These are phyloP conservation scores for Ctenopoma multispine DNA, from an alignment of 2,797 vertebrate species.

Conservation along the genomic window DNA sequence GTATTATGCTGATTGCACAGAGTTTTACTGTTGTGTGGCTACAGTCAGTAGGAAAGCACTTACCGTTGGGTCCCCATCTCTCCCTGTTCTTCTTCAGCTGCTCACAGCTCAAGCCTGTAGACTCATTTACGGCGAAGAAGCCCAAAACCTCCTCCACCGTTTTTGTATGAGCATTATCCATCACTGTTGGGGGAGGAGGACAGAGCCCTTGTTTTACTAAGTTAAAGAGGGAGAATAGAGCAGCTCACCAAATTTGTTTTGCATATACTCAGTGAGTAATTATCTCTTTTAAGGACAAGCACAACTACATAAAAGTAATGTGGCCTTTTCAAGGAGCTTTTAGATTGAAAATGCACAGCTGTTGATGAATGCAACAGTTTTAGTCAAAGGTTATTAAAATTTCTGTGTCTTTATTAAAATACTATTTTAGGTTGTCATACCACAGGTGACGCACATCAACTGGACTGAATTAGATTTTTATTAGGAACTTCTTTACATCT, in stretches of 20 bases:
- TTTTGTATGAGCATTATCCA: constrained; percentile 89
- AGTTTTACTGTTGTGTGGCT: background rate
- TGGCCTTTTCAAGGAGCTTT: background rate
- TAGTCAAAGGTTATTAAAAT: background rate
- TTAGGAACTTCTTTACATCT: background rate
- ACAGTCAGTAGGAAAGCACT: background rate
- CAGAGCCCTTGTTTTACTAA: background rate
- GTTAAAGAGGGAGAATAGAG: background rate
- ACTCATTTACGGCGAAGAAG: constrained; percentile 84
- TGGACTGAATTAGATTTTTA: background rate
- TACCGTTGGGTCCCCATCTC: constrained; percentile 86
- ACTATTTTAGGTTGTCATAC: background rate
- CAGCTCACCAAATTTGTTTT: background rate
- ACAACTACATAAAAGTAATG: background rate
- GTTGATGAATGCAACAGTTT: background rate
- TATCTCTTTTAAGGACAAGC: background rate
- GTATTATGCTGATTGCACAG: background rate
- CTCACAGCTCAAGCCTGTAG: constrained; percentile 85
- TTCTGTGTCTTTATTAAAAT: too few relatives aligned
- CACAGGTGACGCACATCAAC: background rate
- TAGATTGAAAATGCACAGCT: background rate
- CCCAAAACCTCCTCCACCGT: constrained; percentile 87
- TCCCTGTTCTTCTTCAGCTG: constrained; percentile 86
- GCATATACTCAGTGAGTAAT: background rate
- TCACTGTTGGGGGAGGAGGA: constrained; percentile 62